phyloP scores from a whole-genome alignment of 2,888 invertebrate genomes.

The Oegoconia quadripuncta region DNA sequence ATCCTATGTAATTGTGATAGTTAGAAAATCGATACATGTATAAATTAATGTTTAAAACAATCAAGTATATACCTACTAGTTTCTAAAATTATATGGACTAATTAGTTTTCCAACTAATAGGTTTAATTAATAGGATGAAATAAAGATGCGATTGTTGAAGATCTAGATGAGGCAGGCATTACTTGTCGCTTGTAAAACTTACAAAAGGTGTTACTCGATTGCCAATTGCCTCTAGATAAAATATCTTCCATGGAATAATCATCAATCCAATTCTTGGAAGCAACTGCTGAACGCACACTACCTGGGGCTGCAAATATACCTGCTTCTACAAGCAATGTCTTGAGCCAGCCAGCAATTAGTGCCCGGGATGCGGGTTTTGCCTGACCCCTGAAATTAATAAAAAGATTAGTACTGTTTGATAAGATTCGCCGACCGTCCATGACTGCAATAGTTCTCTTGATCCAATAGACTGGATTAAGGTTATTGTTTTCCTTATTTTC shows the following conservation, averaged over 20 bases:
- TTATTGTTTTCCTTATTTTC: constrained; percentile 4
- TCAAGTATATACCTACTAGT: too few species aligned
- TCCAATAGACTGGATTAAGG: constrained; percentile 14
- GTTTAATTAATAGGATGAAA: too few species aligned
- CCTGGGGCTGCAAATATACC: constrained; percentile 20
- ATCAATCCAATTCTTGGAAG: constrained; percentile 22
- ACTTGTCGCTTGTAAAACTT: constrained; percentile 4
- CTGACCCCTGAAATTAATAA: constrained; percentile 11
- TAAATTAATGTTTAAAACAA: too few species aligned
- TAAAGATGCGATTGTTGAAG: too few species aligned
- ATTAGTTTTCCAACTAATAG: too few species aligned
- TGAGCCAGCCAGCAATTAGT: constrained; percentile 21
- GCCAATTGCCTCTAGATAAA: constrained; percentile 23
- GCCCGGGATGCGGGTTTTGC: constrained; percentile 16
- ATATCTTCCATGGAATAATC: constrained; percentile 22
- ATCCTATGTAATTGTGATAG: too few species aligned
- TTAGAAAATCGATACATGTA: too few species aligned
- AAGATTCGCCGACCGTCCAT: not conserved
- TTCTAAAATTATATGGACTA: too few species aligned
- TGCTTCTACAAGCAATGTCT: constrained; percentile 16
- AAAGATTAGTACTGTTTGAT: too few species aligned
- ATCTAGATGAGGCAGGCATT: too few species aligned
- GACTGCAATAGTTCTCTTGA: not conserved
- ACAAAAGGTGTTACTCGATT: constrained; percentile 5
- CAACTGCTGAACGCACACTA: constrained; percentile 24